Evolutionary conservation across 2,888 invertebrate genomes (phyloP), one percentile per base, ranked within the genome.

Genomic region (Cabera pusaria): DNA sequence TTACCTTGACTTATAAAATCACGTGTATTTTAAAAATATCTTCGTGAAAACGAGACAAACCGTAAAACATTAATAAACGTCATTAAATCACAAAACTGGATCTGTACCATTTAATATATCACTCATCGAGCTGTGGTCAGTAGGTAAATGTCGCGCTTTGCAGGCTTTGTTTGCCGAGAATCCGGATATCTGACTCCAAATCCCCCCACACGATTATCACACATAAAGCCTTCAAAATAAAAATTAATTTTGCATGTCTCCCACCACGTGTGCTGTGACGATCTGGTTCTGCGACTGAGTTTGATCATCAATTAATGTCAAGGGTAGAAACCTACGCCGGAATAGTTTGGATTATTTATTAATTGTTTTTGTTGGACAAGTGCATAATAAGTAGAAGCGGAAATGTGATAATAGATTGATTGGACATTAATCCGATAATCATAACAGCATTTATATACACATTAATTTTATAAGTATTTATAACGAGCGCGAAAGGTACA

Each of bases 281-380:
- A 47, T 68, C 39, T 26, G 39, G 23, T 46, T 38, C 35, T 46
- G 41, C 14, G 36, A 14, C 31, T 11, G 8, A 32, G 25, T 22
- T n/a, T n/a, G 44, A 39, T 26, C 53, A 45, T 59, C 52, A 57
- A 63, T 72, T 72, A 78, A 79, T 80, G 80, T 76, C 79, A 79
- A 80, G 79, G 72, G 68, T 67, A 69, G 39, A 32, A 25, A 32
- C 41, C 35, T 42, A 36, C 41, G 35, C 26, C 22, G 31, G 21
- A 25, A 34, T 29, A 34, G 8, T 18, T 24, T 22, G 21, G 25
- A 25, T 33, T 38, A 22, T 39, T 39, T 38, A 25, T 31, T 21
- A 19, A 32, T 14, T 8, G 8, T 29, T 41, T 32, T 23, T 23
- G 12, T 12, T 32, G 14, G 27, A 28, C 32, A 24, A 9, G 28